Base-by-base conservation (phyloP, 1,140 invertebrate species). In the Dinothrombium tinctorium region DNA sequence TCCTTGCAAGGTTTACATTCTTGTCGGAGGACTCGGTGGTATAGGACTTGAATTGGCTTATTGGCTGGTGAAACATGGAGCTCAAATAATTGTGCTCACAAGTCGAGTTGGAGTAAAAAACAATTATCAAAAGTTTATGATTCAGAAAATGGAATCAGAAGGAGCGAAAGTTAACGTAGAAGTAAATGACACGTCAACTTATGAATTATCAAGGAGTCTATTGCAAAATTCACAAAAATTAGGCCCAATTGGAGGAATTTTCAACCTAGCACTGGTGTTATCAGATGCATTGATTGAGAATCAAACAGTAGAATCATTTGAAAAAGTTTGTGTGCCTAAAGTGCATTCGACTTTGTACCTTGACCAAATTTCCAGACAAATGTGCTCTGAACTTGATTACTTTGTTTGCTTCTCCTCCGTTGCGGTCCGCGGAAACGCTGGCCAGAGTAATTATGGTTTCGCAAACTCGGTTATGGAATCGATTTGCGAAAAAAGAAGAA, bases 391-490 rank as follows among this genome's bases (percentile, higher is more conserved):
- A 35, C 55, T 89, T 38, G 80, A 89, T 48, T 81, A 84, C 59
- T 94, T 90, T 54, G 76, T 86, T 7, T 76, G 71, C n/a, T 95
- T 95, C 63, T 95, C 89, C 7, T 89, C 82, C 19, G 73, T 95
- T 19, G 86, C 83, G 58, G 87, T 86, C 4, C 69, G 82, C 41
- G 90, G 90, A 42, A 95, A 94, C 59, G 68, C 73, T 39, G 87
- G 87, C 1, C 89, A 95, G 60, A 69, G 73, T 14, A 96, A 95
- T 62, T 95, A 95, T 54, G 89, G 86, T 37, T 67, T 80, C 47
- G 84, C 87, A 17, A 96, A 96, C 60, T 89, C 84, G 0, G 74
- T 74, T 4, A 94, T 94, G 84, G 89, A 95, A 59, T 69, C 86
- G 40, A 74, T 67, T 9, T 63, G 65, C 25, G 66, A 69, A 49